Conservation (phyloP, 2,797 vertebrate species). For the Mormyrus hasselquistii region DNA sequence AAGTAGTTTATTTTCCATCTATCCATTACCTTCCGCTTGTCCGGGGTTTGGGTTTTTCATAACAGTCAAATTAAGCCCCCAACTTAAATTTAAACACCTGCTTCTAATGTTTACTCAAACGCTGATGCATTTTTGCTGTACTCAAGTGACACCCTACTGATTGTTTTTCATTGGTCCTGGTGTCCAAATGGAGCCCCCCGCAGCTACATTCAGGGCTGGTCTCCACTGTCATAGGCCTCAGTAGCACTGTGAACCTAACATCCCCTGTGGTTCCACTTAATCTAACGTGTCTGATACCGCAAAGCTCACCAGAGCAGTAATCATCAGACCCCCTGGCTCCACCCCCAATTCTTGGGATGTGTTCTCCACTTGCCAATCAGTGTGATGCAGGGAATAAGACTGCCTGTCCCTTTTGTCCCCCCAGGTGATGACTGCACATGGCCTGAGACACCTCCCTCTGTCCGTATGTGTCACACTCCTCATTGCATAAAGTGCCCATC, state of each 20-base stretch:
- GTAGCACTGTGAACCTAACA: neutral
- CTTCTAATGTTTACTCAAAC: neutral
- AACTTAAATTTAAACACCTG: neutral
- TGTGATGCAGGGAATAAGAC: neutral
- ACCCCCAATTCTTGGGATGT: neutral
- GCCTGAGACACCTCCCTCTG: conserved; percentile 62
- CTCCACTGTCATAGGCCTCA: neutral
- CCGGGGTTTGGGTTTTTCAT: neutral
- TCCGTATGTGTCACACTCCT: conserved; percentile 51
- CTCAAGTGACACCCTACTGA: neutral
- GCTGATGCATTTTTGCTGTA: neutral
- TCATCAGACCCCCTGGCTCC: neutral
- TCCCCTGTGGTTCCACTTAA: neutral
- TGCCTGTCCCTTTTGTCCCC: conserved; percentile 22
- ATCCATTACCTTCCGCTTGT: no score
- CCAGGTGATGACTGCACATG: conserved; percentile 67
- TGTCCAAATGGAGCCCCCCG: neutral
- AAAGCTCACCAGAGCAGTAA: neutral
- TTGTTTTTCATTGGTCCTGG: neutral
- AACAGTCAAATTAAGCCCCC: neutral
- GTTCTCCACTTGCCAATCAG: neutral
- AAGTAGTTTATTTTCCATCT: neutral
- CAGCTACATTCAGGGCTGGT: neutral
- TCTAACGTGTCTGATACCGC: neutral
- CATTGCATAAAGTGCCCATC: neutral